Evolutionary conservation across 2,888 invertebrate species (phyloP), one percentile per base, ranked within the genome.

Genomic region (Catocala nupta): DNA sequence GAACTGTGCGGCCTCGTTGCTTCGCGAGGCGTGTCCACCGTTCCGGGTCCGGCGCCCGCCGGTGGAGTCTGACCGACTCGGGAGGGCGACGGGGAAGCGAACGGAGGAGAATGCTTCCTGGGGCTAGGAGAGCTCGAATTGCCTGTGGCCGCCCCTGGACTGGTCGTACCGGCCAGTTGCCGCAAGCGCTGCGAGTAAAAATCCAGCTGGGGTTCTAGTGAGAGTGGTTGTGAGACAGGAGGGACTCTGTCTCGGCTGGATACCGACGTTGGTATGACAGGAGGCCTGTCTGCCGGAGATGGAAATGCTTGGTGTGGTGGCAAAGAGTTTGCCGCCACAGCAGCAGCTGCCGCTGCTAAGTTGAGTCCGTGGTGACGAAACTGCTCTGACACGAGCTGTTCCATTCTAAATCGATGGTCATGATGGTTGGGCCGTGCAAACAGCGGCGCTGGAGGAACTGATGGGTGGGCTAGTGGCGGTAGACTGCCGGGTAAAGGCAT

Each of bases 101-200:
- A 96, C 90, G 96, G 96, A 89, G 96, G 96, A 88, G 97, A 96
- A 95, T 96, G 97, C 95, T 96, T 96, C 95, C 96, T 95, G 95
- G 96, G 96, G 96, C 96, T 95, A 95, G 97, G 96, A 95, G 97
- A 97, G 95, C 97, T 97, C 93, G 97, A 95, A 95, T 95, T 96
- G 95, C 95, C 96, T 95, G 96, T 96, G 95, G 96, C 97, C 95
- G 97, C 97, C 95, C 98, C 97, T 95, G 98, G 98, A 96, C 98
- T 97, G 96, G 97, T 97, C 95, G 97, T 98, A 92, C 97, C 97
- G 95, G 99, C 99, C 96, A 99, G 97, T 96, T 99, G 98, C 96
- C 99, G 97, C 96, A 99, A 97, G 96, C 99, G 97, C 97, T 99
- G 98, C 95, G 99, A 99, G 96, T 99, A 99, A 97, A 99, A 99